Percentiles rank a stretch among this genome's conserved stretches.
Evolutionary conservation across 30 jellyfish, hydroid and myxozoan genomes (phyloP).

Genomic region (Hydractinia echinata): DNA sequence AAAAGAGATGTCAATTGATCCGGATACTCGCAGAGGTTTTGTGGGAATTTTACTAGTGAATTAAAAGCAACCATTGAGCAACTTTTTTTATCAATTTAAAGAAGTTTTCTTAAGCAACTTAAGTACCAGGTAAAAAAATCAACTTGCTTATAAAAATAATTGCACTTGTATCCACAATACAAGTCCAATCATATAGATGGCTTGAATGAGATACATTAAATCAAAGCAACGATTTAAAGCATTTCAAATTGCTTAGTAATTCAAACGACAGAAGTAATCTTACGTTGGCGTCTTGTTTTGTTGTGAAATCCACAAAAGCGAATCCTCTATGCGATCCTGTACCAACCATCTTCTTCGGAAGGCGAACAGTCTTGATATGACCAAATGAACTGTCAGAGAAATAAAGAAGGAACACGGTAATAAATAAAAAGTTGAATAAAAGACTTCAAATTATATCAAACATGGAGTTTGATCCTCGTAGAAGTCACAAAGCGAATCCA

Average conservation of each 20-base stretch:
- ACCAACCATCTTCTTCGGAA: conserved; percentile 87
- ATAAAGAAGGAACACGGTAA: neutral
- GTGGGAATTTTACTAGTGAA: too few species aligned
- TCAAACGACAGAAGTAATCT: neutral
- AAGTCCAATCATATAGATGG: neutral
- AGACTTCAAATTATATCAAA: too few species aligned
- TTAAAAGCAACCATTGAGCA: too few species aligned
- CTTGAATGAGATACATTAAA: neutral
- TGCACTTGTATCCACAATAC: too few species aligned
- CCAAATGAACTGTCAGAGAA: conserved; percentile 74
- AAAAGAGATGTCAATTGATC: neutral
- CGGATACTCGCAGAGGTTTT: too few species aligned
- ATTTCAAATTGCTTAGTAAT: neutral
- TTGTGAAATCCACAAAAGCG: conserved; percentile 89
- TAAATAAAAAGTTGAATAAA: too few species aligned
- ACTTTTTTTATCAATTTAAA: too few species aligned
- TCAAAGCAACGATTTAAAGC: neutral
- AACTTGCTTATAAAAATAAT: too few species aligned
- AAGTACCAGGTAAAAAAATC: too few species aligned
- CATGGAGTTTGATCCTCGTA: too few species aligned
- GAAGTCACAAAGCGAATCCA: too few species aligned
- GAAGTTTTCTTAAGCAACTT: too few species aligned
- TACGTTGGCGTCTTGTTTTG: conserved; percentile 99
- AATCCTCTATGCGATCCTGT: conserved; percentile 95
- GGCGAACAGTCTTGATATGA: conserved; percentile 75